Conservation (phyloP, 2,888 invertebrate species). For the Brenthis hecate region DNA sequence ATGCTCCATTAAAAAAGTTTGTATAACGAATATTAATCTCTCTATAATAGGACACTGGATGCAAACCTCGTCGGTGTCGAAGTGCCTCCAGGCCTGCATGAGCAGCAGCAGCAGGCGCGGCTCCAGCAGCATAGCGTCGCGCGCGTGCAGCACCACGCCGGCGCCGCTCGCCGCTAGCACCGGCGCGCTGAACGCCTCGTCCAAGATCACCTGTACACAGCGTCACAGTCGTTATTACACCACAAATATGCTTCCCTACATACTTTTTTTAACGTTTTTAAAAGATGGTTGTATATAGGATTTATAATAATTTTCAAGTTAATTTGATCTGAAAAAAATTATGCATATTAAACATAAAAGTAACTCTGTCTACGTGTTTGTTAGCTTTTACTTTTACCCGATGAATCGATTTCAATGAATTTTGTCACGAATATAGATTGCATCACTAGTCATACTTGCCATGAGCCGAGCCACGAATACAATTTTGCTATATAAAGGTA, state of each 20-base stretch:
- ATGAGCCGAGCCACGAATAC: too few species aligned
- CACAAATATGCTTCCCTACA: not conserved
- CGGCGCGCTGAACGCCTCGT: constrained; percentile 84
- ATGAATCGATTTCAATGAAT: too few species aligned
- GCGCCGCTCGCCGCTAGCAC: constrained; percentile 56
- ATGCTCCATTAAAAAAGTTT: not conserved
- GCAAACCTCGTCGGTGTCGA: constrained; percentile 60
- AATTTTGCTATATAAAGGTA: too few species aligned
- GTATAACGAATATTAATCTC: not conserved
- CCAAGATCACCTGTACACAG: constrained; percentile 80
- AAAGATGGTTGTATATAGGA: too few species aligned
- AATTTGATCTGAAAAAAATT: too few species aligned
- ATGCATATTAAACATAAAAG: too few species aligned
- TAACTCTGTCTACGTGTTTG: too few species aligned
- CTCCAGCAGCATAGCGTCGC: constrained; percentile 78
- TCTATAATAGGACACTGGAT: too few species aligned
- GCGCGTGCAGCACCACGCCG: constrained; percentile 62
- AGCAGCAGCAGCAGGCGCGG: constrained; percentile 79
- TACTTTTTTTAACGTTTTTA: not conserved
- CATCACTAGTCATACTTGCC: too few species aligned
- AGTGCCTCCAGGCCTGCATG: constrained; percentile 78
- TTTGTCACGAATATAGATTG: too few species aligned
- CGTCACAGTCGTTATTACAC: not conserved
- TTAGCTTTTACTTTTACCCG: too few species aligned
- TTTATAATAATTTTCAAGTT: too few species aligned